These are phyloP conservation scores for Agrypnus murinus DNA, from an alignment of 2,888 invertebrate genomes.

Conservation along the genomic window DNA sequence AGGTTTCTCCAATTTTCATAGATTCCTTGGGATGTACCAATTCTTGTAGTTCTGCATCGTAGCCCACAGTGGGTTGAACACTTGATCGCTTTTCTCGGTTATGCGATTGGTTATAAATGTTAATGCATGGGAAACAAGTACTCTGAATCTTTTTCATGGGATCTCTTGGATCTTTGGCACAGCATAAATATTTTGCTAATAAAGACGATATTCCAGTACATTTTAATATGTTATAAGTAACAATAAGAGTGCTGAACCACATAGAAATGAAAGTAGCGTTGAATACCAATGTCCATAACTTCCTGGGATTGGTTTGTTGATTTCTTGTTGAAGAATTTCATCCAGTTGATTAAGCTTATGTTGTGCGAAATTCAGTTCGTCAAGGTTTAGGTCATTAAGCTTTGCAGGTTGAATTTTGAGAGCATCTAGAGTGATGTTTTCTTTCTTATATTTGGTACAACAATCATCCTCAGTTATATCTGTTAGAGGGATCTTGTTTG, in stretches of 20 bases:
- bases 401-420: background rate
- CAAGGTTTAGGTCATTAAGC: background rate
- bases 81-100: background rate
- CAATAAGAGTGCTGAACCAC: no score
- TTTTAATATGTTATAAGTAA: constrained; percentile 1
- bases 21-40: no score
- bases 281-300: background rate
- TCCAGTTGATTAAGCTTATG: background rate
- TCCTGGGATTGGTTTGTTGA: background rate
- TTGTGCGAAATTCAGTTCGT: background rate
- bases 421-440: background rate
- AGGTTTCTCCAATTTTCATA: no score
- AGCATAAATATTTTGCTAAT: background rate
- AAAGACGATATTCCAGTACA: background rate
- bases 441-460: background rate
- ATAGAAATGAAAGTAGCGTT: no score
- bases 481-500: background rate
- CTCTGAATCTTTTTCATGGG: background rate
- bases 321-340: background rate
- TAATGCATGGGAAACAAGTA: background rate
- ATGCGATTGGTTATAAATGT: constrained; percentile 5
- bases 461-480: background rate
- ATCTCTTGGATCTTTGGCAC: constrained; percentile 5
- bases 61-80: background rate
- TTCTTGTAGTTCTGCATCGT: background rate